Percentiles rank a stretch among this genome's conserved stretches.
phyloP scores from a whole-genome alignment of 92 coral and sea anemone species.

The Chrysogorgia sp. region DNA sequence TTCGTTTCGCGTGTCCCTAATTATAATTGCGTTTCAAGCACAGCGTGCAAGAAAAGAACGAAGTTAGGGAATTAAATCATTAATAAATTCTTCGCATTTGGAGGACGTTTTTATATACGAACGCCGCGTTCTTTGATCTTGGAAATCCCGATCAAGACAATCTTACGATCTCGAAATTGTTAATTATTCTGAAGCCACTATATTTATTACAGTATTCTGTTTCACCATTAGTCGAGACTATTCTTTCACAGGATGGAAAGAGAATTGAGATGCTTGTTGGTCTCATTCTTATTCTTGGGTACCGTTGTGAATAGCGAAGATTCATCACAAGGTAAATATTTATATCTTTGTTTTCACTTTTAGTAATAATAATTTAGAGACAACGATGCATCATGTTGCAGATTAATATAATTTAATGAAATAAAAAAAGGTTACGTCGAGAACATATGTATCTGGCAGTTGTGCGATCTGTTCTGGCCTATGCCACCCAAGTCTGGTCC shows the following conservation, averaged over 20 bases:
- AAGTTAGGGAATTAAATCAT: neutral
- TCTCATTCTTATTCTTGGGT: neutral
- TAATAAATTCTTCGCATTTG: neutral
- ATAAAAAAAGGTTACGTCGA: neutral
- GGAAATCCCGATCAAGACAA: neutral
- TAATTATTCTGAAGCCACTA: neutral
- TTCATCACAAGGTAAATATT: conserved; percentile 10
- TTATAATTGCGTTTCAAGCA: neutral
- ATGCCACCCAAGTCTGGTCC: too few relatives aligned
- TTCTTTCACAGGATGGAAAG: neutral
- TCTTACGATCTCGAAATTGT: neutral
- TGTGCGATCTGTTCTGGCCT: too few relatives aligned
- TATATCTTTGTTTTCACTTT: neutral
- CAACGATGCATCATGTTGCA: neutral
- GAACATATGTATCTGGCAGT: too few relatives aligned
- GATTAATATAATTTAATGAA: neutral
- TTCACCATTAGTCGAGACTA: neutral
- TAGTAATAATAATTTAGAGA: neutral
- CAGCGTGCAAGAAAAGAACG: neutral
- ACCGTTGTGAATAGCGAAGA: neutral
- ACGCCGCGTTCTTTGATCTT: neutral
- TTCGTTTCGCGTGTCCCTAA: neutral
- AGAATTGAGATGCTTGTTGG: neutral
- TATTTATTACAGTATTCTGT: neutral
- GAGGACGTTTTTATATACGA: too few relatives aligned